phyloP scores from a whole-genome alignment of 2,113 vertebrate species.

The Macroglossus sobrinus region DNA sequence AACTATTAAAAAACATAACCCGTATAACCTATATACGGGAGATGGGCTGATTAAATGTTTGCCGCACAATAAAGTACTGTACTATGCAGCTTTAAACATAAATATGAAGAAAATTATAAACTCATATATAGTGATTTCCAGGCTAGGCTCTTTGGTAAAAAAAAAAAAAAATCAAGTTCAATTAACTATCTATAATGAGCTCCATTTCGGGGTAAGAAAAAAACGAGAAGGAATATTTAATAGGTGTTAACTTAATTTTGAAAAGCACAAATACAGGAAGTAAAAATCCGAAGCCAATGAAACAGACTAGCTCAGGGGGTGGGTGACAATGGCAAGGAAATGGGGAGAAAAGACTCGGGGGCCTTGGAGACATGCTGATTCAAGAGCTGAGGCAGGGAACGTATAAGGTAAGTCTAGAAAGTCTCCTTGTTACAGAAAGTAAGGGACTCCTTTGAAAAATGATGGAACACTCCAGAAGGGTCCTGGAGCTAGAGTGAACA shows the following conservation, averaged over 20 bases:
- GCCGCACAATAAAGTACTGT: not conserved
- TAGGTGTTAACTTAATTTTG: not conserved
- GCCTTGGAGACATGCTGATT: not conserved
- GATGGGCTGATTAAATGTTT: not conserved
- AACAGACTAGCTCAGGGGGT: not conserved
- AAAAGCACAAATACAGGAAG: not conserved
- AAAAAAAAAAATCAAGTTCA: not conserved
- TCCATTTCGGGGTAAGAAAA: not conserved
- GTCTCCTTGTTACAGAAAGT: not conserved
- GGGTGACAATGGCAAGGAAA: not conserved
- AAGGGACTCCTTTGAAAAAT: not conserved
- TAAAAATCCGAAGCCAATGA: not conserved
- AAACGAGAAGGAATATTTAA: not conserved
- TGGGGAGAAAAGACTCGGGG: fast-evolving
- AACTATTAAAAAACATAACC: not conserved
- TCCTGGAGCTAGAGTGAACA: not conserved
- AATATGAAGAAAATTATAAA: not conserved
- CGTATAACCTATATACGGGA: not conserved
- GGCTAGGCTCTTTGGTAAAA: not conserved
- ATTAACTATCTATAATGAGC: not conserved
- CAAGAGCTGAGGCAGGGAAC: not conserved
- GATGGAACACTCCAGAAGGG: not conserved
- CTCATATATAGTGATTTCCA: not conserved
- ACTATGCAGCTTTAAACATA: not conserved
- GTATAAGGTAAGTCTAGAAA: not conserved